Percentiles rank a stretch among this genome's conserved stretches.
Conservation (phyloP, 1,140 invertebrate genomes). For the Anoplophora glabripennis region DNA sequence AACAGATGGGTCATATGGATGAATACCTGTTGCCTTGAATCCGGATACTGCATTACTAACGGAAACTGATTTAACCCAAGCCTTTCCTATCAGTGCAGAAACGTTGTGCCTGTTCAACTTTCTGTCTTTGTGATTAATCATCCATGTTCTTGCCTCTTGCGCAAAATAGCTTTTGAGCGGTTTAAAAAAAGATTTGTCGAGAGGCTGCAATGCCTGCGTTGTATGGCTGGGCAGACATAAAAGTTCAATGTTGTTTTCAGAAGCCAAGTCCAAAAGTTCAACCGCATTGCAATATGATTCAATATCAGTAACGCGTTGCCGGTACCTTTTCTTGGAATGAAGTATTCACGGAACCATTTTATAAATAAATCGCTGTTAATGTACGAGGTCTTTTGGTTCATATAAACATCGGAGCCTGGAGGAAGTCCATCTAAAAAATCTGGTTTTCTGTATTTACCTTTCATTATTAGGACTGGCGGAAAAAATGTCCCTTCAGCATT, state of each 20-base stretch:
- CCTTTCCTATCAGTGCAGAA: slow-evolving; percentile 5
- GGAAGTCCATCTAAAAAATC: no score
- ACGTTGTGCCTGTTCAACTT: background rate
- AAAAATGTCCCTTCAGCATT: no score
- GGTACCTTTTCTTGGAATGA: slow-evolving; percentile 41
- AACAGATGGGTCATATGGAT: slow-evolving; percentile 28
- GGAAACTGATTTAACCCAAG: slow-evolving; percentile 35
- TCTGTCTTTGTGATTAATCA: slow-evolving; percentile 7
- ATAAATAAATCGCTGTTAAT: slow-evolving; percentile 33
- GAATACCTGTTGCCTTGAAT: slow-evolving; percentile 32
- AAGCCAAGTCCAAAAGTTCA: slow-evolving; percentile 32
- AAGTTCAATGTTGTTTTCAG: slow-evolving; percentile 36
- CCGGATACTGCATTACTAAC: slow-evolving; percentile 31
- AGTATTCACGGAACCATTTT: slow-evolving; percentile 36
- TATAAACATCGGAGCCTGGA: slow-evolving; percentile 19
- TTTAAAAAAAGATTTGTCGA: slow-evolving; percentile 39
- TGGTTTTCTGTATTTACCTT: no score
- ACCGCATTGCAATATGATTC: slow-evolving; percentile 40
- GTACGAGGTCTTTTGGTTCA: slow-evolving; percentile 35
- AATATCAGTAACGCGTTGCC: slow-evolving; percentile 47
- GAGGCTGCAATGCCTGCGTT: slow-evolving; percentile 39
- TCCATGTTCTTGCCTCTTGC: slow-evolving; percentile 20
- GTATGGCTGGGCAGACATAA: slow-evolving; percentile 41
- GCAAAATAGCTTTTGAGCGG: slow-evolving; percentile 33
- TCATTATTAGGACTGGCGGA: no score